phyloP scores from a whole-genome alignment of 2,113 vertebrate genomes.

The Redunca redunca region DNA sequence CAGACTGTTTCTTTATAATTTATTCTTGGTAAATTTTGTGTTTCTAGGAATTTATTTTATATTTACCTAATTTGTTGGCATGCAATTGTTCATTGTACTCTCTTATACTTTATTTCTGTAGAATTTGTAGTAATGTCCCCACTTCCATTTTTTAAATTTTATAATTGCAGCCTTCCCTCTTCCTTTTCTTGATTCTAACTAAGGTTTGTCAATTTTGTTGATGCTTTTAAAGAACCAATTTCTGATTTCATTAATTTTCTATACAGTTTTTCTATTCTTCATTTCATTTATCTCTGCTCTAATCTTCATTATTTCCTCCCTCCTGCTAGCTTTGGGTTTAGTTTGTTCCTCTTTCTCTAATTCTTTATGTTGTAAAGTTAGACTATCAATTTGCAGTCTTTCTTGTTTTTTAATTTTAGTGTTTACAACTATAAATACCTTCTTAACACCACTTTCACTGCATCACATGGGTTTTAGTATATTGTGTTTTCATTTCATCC shows the following conservation, averaged over 20 bases:
- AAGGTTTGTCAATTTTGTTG: not conserved
- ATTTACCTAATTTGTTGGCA: not conserved
- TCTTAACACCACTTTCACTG: not conserved
- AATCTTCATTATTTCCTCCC: not conserved
- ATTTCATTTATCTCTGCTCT: not conserved
- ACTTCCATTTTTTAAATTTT: not conserved
- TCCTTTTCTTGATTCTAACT: not conserved
- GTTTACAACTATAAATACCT: not conserved
- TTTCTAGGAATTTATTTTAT: not conserved
- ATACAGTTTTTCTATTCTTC: not conserved
- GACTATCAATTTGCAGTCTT: not conserved
- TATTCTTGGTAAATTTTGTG: not conserved
- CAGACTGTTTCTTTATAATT: not conserved
- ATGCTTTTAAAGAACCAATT: not conserved
- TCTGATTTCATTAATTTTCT: not conserved
- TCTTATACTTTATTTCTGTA: not conserved
- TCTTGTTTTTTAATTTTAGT: not conserved
- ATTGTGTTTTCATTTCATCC: not conserved
- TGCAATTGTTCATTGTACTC: not conserved
- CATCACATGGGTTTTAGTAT: not conserved
- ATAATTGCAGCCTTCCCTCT: not conserved
- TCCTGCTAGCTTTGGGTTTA: not conserved
- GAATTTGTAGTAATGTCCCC: not conserved
- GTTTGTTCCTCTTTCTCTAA: not conserved
- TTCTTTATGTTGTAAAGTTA: not conserved